phyloP scores from a whole-genome alignment of 1,140 invertebrate species.

The Zaprionus africanus region DNA sequence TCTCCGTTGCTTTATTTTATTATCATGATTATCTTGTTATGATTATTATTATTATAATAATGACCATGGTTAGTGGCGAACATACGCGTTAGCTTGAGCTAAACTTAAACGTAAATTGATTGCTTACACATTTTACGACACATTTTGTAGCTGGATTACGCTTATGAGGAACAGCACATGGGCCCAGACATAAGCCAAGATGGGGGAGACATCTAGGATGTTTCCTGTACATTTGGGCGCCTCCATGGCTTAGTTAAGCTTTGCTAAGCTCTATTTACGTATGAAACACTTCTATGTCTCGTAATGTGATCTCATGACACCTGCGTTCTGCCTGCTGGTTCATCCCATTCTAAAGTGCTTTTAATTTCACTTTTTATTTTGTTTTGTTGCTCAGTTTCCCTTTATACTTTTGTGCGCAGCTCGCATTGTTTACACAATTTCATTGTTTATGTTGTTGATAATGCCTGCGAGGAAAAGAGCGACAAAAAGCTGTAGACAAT shows the following conservation, averaged over 20 bases:
- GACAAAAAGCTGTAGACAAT: conserved; percentile 38
- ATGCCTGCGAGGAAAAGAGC: conserved; percentile 27
- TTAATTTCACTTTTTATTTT: conserved; percentile 37
- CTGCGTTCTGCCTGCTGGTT: neutral
- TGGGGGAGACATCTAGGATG: neutral
- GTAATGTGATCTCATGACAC: conserved; percentile 24
- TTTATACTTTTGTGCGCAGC: conserved; percentile 46
- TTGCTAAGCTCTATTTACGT: conserved; percentile 37
- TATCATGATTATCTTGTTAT: conserved; percentile 53
- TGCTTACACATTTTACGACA: conserved; percentile 44
- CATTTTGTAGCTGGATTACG: conserved; percentile 4
- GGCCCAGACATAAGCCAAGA: neutral
- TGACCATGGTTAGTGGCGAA: conserved; percentile 25
- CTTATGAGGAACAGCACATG: conserved; percentile 4
- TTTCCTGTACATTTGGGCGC: conserved; percentile 9
- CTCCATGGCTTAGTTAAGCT: conserved; percentile 23
- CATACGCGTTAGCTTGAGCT: conserved; percentile 19
- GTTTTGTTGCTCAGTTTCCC: conserved; percentile 6
- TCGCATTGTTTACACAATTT: conserved; percentile 61
- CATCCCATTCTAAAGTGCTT: neutral
- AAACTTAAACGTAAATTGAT: conserved; percentile 53
- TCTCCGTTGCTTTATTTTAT: conserved; percentile 42
- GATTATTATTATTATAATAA: conserved; percentile 49
- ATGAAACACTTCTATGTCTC: conserved; percentile 18
- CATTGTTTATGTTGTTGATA: conserved; percentile 60